Conservation (phyloP, 1,140 invertebrate genomes). For the Cyphomyrmex costatus region DNA sequence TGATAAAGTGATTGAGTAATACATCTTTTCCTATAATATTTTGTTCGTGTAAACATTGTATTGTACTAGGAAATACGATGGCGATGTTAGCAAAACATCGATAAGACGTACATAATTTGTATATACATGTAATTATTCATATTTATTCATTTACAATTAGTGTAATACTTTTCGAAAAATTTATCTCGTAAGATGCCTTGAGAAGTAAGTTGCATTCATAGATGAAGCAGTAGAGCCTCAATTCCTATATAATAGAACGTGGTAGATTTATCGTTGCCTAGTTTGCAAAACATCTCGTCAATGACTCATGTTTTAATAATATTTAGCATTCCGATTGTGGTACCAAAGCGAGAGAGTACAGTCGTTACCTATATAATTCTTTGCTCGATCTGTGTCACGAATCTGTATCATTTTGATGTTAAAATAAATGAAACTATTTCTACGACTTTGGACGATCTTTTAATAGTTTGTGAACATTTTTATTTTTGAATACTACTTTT, state of each 20-base stretch:
- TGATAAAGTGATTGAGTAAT: neutral
- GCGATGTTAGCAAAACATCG: neutral
- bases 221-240: neutral
- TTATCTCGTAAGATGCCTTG: slow-evolving; percentile 23
- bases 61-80: neutral
- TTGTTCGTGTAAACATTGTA: slow-evolving; percentile 3
- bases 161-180: neutral
- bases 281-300: slow-evolving; percentile 52
- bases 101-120: neutral
- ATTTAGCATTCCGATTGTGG: slow-evolving; percentile 78
- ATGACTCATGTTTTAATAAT: slow-evolving; percentile 78
- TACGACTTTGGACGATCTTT: neutral
- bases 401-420: neutral
- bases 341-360: slow-evolving; percentile 64
- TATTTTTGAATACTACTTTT: neutral
- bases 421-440: slow-evolving; percentile 9
- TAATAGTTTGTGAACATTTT: neutral
- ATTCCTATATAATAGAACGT: slow-evolving; percentile 70
- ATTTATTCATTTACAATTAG: slow-evolving; percentile 43
- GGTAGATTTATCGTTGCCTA: slow-evolving; percentile 58
- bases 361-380: slow-evolving; percentile 68
- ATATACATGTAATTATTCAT: slow-evolving; percentile 18
- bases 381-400: neutral
- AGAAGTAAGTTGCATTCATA: neutral
- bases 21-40: neutral